A percentile compares a stretch with the other conserved stretches of the same genome.
Evolutionary conservation across 1,140 invertebrate species (phyloP).

Genomic region (Trypoxylus dichotomus): DNA sequence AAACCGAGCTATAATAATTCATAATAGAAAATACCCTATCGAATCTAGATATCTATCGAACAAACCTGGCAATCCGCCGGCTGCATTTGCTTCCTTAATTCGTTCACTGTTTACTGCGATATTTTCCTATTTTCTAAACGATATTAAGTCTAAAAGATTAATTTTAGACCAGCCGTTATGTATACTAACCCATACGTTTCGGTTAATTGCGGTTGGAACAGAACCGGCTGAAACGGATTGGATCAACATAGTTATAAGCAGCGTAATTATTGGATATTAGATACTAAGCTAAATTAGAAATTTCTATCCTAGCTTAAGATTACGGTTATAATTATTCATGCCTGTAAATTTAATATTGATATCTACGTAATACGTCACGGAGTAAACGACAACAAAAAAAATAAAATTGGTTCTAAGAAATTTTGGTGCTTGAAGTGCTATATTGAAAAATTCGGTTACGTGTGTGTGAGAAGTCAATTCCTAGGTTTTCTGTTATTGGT

Average conservation of each 20-base stretch:
- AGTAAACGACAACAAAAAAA: neutral
- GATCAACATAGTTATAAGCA: neutral
- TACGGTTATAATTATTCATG: neutral
- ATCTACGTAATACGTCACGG: neutral
- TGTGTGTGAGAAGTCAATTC: neutral
- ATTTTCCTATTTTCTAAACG: neutral
- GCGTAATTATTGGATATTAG: neutral
- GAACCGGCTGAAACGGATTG: neutral
- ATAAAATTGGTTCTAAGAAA: too few relatives aligned
- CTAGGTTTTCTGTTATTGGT: too few relatives aligned
- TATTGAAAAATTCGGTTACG: neutral
- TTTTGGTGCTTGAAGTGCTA: too few relatives aligned
- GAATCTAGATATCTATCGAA: neutral
- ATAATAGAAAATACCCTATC: neutral
- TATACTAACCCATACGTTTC: neutral
- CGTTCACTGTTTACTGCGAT: neutral
- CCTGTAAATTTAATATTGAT: neutral
- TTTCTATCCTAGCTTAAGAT: neutral
- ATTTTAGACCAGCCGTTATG: neutral
- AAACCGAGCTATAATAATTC: neutral
- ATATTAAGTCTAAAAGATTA: neutral
- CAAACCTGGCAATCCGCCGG: neutral
- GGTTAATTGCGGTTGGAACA: neutral
- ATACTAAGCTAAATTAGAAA: constrained; percentile 3
- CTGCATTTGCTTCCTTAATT: neutral